A percentile compares a stretch with the other conserved stretches of the same genome.
phyloP scores from a whole-genome alignment of 1,140 invertebrate species.

The Camponotus floridanus region DNA sequence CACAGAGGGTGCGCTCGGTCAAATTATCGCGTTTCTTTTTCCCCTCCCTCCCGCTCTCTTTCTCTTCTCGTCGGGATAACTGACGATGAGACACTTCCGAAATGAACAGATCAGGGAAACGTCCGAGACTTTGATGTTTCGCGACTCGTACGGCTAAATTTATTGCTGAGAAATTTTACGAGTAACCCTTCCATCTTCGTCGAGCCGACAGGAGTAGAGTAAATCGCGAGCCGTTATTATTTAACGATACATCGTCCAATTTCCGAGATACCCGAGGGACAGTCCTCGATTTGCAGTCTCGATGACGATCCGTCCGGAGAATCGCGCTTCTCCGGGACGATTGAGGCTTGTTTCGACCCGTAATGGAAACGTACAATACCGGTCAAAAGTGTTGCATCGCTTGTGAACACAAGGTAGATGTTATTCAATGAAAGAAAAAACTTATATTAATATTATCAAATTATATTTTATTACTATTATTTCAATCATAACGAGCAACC shows the following conservation, averaged over 20 bases:
- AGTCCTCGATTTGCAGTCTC: conserved; percentile 40
- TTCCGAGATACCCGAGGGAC: neutral
- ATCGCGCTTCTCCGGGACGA: conserved; percentile 1
- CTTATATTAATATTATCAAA: no score
- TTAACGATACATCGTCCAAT: neutral
- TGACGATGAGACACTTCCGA: neutral
- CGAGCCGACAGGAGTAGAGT: conserved; percentile 13
- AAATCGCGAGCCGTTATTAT: neutral
- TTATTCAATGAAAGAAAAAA: no score
- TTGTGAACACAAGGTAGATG: no score
- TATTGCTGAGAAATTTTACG: conserved; percentile 55
- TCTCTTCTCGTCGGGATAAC: conserved; percentile 29
- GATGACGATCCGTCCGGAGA: conserved; percentile 6
- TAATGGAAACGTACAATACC: neutral
- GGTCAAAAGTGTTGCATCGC: no score
- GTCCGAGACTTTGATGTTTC: neutral
- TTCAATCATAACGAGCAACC: no score
- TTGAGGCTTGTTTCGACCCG: conserved; percentile 42
- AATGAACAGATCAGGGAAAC: conserved; percentile 29
- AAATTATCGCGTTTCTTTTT: conserved; percentile 39
- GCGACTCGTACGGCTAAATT: conserved; percentile 48
- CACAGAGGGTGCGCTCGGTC: neutral
- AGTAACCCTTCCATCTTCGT: neutral
- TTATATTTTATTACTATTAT: no score
- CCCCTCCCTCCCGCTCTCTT: neutral